phyloP scores from a whole-genome alignment of 1,140 invertebrate genomes.

The Cotesia chilonis region DNA sequence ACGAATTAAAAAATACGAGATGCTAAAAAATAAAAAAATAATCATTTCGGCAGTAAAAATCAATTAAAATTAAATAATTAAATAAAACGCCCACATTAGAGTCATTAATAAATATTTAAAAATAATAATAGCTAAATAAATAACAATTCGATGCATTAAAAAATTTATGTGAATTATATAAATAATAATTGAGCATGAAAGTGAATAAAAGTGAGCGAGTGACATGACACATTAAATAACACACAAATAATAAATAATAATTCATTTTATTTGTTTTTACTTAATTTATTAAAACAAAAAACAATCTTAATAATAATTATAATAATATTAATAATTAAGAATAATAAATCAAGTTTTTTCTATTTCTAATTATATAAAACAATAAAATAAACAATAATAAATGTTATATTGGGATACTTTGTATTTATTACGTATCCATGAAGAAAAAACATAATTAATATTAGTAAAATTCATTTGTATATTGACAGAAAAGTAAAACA shows the following conservation, averaged over 20 bases:
- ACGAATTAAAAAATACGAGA: too few relatives aligned
- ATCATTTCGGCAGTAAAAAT: too few relatives aligned
- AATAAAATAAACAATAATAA: conserved; percentile 21
- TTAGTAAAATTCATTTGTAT: conserved; percentile 40
- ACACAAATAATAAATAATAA: too few relatives aligned
- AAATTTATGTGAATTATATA: conserved; percentile 7
- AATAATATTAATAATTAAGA: too few relatives aligned
- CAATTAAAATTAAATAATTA: too few relatives aligned
- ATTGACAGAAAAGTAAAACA: conserved; percentile 40
- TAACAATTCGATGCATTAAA: background rate
- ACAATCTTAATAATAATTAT: background rate
- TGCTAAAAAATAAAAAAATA: too few relatives aligned
- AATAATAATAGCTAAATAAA: too few relatives aligned
- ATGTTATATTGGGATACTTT: conserved; percentile 33
- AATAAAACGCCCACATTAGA: too few relatives aligned
- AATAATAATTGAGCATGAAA: background rate
- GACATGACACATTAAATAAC: conserved; percentile 48
- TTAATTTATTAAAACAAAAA: conserved; percentile 60
- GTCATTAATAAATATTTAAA: too few relatives aligned
- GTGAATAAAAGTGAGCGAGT: conserved; percentile 35
- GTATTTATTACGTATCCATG: conserved; percentile 57
- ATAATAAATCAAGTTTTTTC: conserved; percentile 26
- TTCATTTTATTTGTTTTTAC: conserved; percentile 48
- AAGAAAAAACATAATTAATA: conserved; percentile 44
- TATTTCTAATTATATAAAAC: conserved; percentile 44